Base-by-base conservation (phyloP, 2,888 invertebrate genomes). In the Philaethria dido region DNA sequence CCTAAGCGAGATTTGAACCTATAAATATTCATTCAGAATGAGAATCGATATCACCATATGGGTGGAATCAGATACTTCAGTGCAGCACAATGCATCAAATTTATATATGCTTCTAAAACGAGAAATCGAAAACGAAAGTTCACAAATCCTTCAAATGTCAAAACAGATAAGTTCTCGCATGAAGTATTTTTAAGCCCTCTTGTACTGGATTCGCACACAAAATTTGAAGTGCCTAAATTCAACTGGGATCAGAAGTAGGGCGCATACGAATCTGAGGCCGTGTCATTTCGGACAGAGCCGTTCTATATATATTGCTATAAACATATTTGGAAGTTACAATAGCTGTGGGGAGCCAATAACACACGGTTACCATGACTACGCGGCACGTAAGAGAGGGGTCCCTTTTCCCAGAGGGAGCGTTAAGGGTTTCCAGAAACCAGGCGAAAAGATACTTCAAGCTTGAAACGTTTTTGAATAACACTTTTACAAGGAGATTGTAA, bases 331-430 rank as follows among this genome's bases (percentile, higher is more conserved):
- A 66, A 57, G 77, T 77, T 76, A 82, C 79, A 80, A 81, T 80
- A 81, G 79, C 85, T 80, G 85, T 82, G 82, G 88, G 89, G 91
- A 87, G 89, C 86, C 87, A 88, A 88, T 86, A 91, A 84, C 86
- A 90, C 81, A 83, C 84, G 73, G 92, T 92, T 81, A 81, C 75
- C 84, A 89, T 91, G 83, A 80, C 80, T 84, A 92, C 91, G 68
- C 76, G 77, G 77, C 82, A 78, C 78, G 78, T 78, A 78, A 77
- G 74, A 80, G 82, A 86, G 85, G 88, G 89, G 83, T 80, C 81
- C 77, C 83, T 81, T 79, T 81, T 85, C 86, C 83, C 77, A 75
- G 70, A 81, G 81, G 80, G 80, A 81, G 77, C 75, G 79, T 75
- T 73, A 78, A 82, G 82, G 82, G 84, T 82, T 83, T 79, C 76